Base-by-base conservation (phyloP, 2,888 invertebrate genomes). In the Rotaria macrura region DNA sequence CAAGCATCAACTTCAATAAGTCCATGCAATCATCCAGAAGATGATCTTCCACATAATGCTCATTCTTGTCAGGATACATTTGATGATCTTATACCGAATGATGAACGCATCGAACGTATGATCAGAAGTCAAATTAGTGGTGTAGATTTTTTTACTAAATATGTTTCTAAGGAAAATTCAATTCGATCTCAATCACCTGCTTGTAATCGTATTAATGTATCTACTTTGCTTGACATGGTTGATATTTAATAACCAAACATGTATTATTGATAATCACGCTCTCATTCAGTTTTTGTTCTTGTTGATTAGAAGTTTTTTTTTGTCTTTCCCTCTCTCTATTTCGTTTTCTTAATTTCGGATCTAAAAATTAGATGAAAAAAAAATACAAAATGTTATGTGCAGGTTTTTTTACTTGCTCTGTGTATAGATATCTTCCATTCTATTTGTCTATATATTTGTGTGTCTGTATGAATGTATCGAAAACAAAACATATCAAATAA, bases 51-150 rank as follows among this genome's bases (percentile, higher is more conserved):
- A 79, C 74, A 79, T 79, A 10, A 5, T 20, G 25, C 9, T 79
- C 23, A 43, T 43, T 25, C 38, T 9, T 9, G 29, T 43, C 23
- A 79, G 43, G 74, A 79, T 79, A 79, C 74, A 79, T 79, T 79
- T 43, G 74, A 79, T 79, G 74, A 79, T 79, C 43, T 79, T 43
- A 79, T 79, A 40, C 74, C 74, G 43, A n/a, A 9, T 23, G 38
- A 79, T 43, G 74, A 79, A 79, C 38, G 74, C 25, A 79, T 79
- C 29, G 74, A 79, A 79, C 74, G 23, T 25, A 79, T 79, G 34
- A 34, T 65, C 34, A 65, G 29, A 29, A 65, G 34, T 17, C 65
- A 34, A 65, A 65, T 34, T 5, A 65, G 17, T 34, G 74, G 43
- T 38, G 6, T 79, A 2, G 25, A 43, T 79, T 1, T 79, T 23